These are phyloP conservation scores for Luidia sarsii DNA, from an alignment of 53 echinoderm and acorn worm species.

Conservation along the genomic window DNA sequence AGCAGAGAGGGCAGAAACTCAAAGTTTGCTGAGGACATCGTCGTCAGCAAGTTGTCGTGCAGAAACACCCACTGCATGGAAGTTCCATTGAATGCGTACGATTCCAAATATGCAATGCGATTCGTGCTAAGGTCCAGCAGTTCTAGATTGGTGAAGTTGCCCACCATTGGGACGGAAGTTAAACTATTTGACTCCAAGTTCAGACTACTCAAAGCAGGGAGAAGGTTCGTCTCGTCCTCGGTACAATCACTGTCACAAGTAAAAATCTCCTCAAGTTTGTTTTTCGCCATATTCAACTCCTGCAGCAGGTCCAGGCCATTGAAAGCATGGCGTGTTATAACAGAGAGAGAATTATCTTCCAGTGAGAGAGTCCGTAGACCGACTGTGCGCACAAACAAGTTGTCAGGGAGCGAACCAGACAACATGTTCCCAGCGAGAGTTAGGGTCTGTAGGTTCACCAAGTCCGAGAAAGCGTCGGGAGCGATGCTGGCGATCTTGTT, in stretches of 20 bases:
- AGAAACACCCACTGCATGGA: conserved; percentile 3
- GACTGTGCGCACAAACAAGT: conserved; percentile 10
- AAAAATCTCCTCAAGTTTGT: conserved; percentile 1
- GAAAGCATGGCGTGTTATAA: neutral
- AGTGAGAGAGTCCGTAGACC: neutral
- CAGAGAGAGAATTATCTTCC: conserved; percentile 15
- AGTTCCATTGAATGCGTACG: conserved; percentile 45
- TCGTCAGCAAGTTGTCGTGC: conserved; percentile 30
- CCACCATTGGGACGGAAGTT: neutral
- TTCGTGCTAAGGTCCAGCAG: conserved; percentile 19
- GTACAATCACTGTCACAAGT: neutral
- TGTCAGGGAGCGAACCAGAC: neutral
- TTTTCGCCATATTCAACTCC: conserved; percentile 32
- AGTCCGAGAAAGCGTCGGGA: neutral
- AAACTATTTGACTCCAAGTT: conserved; percentile 7
- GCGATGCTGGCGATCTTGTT: conserved; percentile 19
- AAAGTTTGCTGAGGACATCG: conserved; percentile 24
- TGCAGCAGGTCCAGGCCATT: neutral
- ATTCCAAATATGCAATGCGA: neutral
- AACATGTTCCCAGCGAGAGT: conserved; percentile 5
- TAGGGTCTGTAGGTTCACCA: conserved; percentile 9
- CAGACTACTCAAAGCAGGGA: conserved; percentile 8
- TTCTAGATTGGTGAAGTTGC: conserved; percentile 9
- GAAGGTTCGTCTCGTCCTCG: neutral
- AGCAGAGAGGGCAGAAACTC: conserved; percentile 13